phyloP scores from a whole-genome alignment of 2,888 invertebrate genomes.

The Thecophora atra region DNA sequence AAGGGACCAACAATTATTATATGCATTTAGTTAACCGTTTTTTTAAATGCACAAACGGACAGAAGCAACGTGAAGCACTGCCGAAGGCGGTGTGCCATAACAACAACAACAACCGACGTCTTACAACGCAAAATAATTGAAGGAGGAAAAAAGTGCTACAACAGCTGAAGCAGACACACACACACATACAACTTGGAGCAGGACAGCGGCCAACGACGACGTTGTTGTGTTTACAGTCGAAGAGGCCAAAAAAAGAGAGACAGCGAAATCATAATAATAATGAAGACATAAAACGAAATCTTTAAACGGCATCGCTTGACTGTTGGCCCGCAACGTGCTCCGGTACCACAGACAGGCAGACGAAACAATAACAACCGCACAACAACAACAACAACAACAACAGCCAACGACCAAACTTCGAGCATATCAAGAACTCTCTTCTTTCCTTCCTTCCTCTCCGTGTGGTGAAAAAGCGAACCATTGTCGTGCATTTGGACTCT shows the following conservation, averaged over 20 bases:
- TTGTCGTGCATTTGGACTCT: neutral
- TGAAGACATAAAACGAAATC: slow-evolving; percentile 37
- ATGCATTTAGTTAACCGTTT: neutral
- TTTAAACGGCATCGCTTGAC: slow-evolving; percentile 35
- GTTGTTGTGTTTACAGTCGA: neutral
- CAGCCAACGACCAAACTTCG: slow-evolving; percentile 24
- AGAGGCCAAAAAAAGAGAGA: neutral
- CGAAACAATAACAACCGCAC: neutral
- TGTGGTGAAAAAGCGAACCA: neutral
- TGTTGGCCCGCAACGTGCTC: neutral
- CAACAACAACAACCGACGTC: slow-evolving; percentile 10
- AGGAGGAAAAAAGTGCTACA: slow-evolving; percentile 11
- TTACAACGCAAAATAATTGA: slow-evolving; percentile 19
- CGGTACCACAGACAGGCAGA: neutral
- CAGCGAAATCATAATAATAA: slow-evolving; percentile 27
- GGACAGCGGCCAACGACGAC: neutral
- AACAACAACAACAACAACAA: slow-evolving; percentile 19
- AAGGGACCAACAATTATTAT: neutral
- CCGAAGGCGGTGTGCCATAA: neutral
- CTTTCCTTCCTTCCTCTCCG: neutral
- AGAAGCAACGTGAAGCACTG: neutral
- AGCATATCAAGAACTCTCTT: neutral
- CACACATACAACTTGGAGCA: neutral
- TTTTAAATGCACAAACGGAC: slow-evolving; percentile 8
- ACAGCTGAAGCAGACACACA: slow-evolving; percentile 1